Evolutionary conservation across 2,797 vertebrate species (phyloP), one percentile per base, ranked within the genome.

Genomic region (Brotula barbata): DNA sequence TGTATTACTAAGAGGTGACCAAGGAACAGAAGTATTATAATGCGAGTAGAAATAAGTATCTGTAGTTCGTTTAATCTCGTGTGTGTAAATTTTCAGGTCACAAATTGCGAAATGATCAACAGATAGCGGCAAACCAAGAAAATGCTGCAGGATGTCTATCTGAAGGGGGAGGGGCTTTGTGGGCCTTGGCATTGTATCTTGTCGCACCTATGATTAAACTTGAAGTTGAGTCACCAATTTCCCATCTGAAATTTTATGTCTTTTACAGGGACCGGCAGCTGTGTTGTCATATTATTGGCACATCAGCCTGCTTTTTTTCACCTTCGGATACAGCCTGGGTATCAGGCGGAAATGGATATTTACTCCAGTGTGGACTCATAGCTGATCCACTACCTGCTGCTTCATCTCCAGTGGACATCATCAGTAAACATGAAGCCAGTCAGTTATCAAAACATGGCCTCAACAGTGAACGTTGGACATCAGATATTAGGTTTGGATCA

Each of bases 401-500:
- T 71, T 63, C 68, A 78, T 78, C 81, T 78, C 49, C 69, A 11
- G 68, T 33, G 41, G 56, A 67, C 19, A 14, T 46, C 57, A 45
- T 9, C 3, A 3, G 19, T 64, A 60, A 70, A 25, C 64, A 88
- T 88, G 85, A 87, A 87, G 64, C 86, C 86, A 2, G 79, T 82
- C 67, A 78, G 63, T 57, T 86, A 78, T 53, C 85, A 81, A n/a
- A 79, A 71, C 59, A 4, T 72, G 66, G 58, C 63, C 1, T 53
- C 82, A 0, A 58, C 80, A 36, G 41, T 82, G 49, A 72, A 75
- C 19, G 52, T 64, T 9, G 69, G 69, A 12, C 73, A 68, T 15
- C 65, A 83, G 2, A 50, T 48, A 2, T 1, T 72, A 17, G 31
- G 50, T 3, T 6, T 87, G 53, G 80, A 84, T n/a, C 70, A 7